Percentiles rank a stretch among this genome's conserved stretches.
phyloP scores from a whole-genome alignment of 1,140 invertebrate genomes.

The Chironomus tepperi region DNA sequence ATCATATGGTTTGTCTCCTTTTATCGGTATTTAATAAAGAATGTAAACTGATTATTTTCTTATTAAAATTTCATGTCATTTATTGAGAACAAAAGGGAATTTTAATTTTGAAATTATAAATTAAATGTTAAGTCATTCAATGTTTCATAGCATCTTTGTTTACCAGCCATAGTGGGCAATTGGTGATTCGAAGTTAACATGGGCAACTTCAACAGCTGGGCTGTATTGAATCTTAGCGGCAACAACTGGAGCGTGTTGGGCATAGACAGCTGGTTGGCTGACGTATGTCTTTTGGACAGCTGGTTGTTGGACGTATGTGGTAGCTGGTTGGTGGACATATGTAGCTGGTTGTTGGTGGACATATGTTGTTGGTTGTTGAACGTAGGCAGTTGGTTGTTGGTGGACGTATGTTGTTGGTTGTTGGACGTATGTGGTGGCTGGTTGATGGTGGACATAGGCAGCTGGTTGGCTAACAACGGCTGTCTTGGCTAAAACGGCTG shows the following conservation, averaged over 20 bases:
- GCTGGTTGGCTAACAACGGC: constrained; percentile 34
- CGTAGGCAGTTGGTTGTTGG: constrained; percentile 25
- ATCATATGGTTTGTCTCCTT: too few relatives aligned
- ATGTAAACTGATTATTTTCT: too few relatives aligned
- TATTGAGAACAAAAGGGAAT: too few relatives aligned
- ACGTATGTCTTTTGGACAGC: constrained; percentile 27
- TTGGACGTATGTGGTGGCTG: constrained; percentile 26
- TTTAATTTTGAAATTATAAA: too few relatives aligned
- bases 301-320: constrained; percentile 28
- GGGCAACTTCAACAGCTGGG: constrained; percentile 45
- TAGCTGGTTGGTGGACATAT: constrained; percentile 7
- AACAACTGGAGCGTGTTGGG: constrained; percentile 36
- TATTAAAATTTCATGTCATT: too few relatives aligned
- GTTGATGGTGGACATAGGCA: constrained; percentile 25
- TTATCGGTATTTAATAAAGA: too few relatives aligned
- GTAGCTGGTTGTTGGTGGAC: not conserved
- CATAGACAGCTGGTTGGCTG: constrained; percentile 29
- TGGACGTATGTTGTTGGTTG: constrained; percentile 28
- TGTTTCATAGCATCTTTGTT: constrained; percentile 26
- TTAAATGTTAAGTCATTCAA: not conserved
- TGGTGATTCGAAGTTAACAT: constrained; percentile 43
- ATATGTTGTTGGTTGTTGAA: constrained; percentile 28
- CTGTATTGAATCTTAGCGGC: constrained; percentile 39
- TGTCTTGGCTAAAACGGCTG: constrained; percentile 38
- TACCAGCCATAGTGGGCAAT: constrained; percentile 45